Evolutionary conservation across 35 echinoderm and acorn worm genomes (phyloP).

Genomic region (Stichopus chloronotus): DNA sequence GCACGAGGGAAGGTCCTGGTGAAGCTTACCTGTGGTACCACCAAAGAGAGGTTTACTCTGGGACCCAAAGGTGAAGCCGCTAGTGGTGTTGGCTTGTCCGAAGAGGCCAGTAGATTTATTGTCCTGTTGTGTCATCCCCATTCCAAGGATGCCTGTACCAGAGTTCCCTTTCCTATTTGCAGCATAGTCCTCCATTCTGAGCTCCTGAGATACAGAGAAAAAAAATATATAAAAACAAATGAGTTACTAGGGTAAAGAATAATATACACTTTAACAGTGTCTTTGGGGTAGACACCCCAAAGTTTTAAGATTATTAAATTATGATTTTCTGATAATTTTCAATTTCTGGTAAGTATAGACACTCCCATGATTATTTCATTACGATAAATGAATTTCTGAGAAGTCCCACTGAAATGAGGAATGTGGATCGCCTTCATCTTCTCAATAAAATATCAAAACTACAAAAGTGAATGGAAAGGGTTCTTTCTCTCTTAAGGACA

Average conservation of each 20-base stretch:
- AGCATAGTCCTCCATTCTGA: constrained; percentile 86
- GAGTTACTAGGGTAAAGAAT: neutral
- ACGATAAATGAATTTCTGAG: no score
- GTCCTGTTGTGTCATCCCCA: constrained; percentile 74
- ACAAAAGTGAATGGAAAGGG: no score
- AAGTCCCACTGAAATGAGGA: no score
- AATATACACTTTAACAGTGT: neutral
- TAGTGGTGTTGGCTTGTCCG: constrained; percentile 61
- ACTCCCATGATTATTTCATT: no score
- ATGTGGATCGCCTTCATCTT: no score
- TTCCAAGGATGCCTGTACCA: constrained; percentile 62
- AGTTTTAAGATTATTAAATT: no score
- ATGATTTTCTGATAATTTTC: no score
- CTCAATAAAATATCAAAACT: no score
- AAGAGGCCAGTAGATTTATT: constrained; percentile 77
- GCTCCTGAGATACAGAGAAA: constrained; percentile 51
- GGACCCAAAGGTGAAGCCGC: constrained; percentile 69
- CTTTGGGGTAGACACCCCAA: neutral
- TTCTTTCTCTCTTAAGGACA: no score
- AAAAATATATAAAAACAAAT: neutral
- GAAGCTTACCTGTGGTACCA: constrained; percentile 17
- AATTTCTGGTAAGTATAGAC: no score
- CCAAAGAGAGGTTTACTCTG: constrained; percentile 84
- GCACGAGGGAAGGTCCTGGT: no score
- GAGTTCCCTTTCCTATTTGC: constrained; percentile 71